Evolutionary conservation across 2,113 vertebrate species (phyloP), one percentile per base, ranked within the genome.

Genomic region (Lepisosteus osseus): DNA sequence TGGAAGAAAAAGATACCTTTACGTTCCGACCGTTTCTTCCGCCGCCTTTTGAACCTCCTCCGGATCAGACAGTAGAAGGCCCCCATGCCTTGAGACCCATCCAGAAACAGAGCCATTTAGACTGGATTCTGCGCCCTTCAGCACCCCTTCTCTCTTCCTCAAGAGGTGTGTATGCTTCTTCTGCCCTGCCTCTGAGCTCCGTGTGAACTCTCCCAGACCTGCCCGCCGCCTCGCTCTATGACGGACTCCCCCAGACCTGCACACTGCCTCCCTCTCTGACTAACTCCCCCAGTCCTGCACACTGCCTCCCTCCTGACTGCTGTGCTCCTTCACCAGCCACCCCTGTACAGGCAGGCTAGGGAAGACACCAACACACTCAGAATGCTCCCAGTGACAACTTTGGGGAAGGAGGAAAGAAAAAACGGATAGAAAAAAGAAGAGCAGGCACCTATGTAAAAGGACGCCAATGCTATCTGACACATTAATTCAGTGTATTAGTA

Each of bases 1-100:
- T n/a, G 43, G 55, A 14, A 17, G 6, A 54, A 44, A 29, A 62
- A 29, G 43, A 72, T 84, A 94, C 95, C 94, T 92, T 81, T 94
- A 71, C 80, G 88, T 47, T 93, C 85, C 0, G 85, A 93, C 42
- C 86, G 78, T 67, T 87, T 94, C 63, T 74, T 90, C 74, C 92
- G 88, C 77, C 93, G 89, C 79, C 91, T 79, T 65, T 82, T 93
- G 65, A 75, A 84, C 51, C 62, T 79, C 47, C 17, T 83, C 9
- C 59, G 73, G 72, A 76, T 15, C 1, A 54, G 1, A 67, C 85
- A 79, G 76, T 74, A 74, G 71, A 73, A 73, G 7, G 74, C 70
- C 4, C 86, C 85, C 63, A 69, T 3, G 54, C 68, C 11, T 40
- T 55, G 72, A 17, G 80, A 71, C 7, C 3, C 43, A 0, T 79